Conservation (phyloP, 2,797 vertebrate species). For the Xerus rutilus region DNA sequence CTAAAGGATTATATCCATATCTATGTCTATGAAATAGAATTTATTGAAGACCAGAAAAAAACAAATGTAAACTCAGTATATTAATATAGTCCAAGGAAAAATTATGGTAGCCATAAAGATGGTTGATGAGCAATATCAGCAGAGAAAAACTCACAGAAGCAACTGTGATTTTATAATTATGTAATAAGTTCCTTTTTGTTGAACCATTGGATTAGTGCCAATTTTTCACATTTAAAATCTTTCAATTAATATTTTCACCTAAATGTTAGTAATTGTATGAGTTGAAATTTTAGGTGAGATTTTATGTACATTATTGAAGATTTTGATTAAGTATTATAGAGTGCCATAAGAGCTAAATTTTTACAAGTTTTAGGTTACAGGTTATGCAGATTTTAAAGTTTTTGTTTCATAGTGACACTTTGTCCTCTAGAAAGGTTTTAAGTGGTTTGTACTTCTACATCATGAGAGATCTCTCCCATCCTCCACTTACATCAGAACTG, state of each 20-base stretch:
- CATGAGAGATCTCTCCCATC: background rate
- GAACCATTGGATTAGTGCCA: background rate
- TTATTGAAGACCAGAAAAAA: background rate
- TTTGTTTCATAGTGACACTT: constrained; percentile 13
- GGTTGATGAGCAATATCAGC: background rate
- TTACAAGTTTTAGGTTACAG: background rate
- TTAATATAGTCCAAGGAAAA: background rate
- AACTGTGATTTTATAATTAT: background rate
- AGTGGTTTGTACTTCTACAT: background rate
- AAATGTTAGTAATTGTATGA: background rate
- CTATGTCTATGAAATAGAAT: background rate
- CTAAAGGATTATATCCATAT: background rate
- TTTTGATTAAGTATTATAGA: background rate
- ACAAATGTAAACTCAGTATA: background rate
- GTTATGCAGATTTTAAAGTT: background rate
- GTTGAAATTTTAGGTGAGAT: background rate
- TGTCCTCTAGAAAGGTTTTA: background rate
- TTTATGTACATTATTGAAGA: background rate
- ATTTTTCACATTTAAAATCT: background rate
- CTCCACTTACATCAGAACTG: background rate
- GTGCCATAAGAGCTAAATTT: background rate
- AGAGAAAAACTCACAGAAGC: background rate
- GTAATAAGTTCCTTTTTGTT: background rate
- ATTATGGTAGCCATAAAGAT: background rate
- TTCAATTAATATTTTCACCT: background rate